Conservation (phyloP, 2,797 vertebrate genomes). For the Melanogrammus aeglefinus region DNA sequence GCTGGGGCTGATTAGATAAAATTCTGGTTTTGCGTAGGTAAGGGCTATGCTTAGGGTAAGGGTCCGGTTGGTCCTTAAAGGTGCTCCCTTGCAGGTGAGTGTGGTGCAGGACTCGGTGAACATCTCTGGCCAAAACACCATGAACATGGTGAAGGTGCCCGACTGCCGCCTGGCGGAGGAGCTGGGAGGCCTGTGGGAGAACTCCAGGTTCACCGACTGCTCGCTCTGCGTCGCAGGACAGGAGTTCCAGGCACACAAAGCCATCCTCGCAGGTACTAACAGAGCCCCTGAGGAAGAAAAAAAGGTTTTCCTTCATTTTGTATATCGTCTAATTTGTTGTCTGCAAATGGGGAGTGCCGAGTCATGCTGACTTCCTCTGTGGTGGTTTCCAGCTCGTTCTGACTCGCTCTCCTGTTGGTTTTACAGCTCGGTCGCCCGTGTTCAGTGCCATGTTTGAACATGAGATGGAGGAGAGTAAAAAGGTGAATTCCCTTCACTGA, state of each 20-base stretch:
- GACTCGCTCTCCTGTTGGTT: no score
- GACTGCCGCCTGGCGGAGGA: conserved; percentile 96
- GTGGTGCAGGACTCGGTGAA: conserved; percentile 98
- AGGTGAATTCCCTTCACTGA: conserved; percentile 68
- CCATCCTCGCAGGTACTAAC: conserved; percentile 89
- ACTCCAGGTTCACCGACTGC: conserved; percentile 96
- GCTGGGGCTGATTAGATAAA: no score
- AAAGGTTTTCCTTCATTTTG: not conserved
- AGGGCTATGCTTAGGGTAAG: not conserved
- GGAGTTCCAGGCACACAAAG: conserved; percentile 98
- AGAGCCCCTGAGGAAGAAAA: not conserved
- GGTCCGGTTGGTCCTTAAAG: not conserved
- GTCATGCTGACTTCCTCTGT: no score
- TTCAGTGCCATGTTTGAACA: conserved; percentile 99
- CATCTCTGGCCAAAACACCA: conserved; percentile 97
- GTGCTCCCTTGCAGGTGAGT: conserved; percentile 79
- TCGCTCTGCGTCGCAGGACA: conserved; percentile 95
- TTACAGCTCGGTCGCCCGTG: conserved; percentile 81
- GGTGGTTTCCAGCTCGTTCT: no score
- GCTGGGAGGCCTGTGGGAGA: conserved; percentile 95
- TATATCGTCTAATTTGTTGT: not conserved
- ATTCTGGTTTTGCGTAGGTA: not conserved
- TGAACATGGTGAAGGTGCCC: conserved; percentile 99
- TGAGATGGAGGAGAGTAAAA: conserved; percentile 99
- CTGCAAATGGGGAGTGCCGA: not conserved